Conservation (phyloP, 1,140 invertebrate species). For the Zaprionus inermis region DNA sequence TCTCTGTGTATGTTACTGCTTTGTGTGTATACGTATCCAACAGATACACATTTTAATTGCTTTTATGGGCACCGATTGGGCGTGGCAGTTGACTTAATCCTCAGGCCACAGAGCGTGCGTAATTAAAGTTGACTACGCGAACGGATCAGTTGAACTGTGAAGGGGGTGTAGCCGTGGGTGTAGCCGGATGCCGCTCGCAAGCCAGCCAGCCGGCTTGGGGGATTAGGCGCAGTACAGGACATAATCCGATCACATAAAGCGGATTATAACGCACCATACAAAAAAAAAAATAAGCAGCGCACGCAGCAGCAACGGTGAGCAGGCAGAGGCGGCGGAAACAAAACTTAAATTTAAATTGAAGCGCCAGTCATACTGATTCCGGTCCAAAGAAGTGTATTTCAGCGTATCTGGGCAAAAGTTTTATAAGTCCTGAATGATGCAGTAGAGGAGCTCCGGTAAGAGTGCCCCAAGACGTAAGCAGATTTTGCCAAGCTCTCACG, state of each 20-base stretch:
- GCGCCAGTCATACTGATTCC: slow-evolving; percentile 23
- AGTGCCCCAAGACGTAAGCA: slow-evolving; percentile 28
- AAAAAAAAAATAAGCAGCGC: slow-evolving; percentile 16
- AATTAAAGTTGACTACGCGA: slow-evolving; percentile 74
- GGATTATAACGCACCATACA: slow-evolving; percentile 75
- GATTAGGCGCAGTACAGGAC: slow-evolving; percentile 76
- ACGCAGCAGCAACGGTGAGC: slow-evolving; percentile 18
- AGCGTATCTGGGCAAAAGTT: slow-evolving; percentile 42
- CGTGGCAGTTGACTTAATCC: slow-evolving; percentile 63
- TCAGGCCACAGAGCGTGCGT: slow-evolving; percentile 56
- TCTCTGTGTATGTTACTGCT: neutral
- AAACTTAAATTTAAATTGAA: slow-evolving; percentile 70
- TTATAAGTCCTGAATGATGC: slow-evolving; percentile 59
- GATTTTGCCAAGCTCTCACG: slow-evolving; percentile 32
- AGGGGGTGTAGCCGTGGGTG: slow-evolving; percentile 23
- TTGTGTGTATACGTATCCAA: slow-evolving; percentile 34
- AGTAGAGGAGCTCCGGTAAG: slow-evolving; percentile 11
- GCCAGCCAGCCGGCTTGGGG: slow-evolving; percentile 31
- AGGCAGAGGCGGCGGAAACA: slow-evolving; percentile 16
- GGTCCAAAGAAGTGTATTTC: slow-evolving; percentile 20
- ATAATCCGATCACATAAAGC: slow-evolving; percentile 81
- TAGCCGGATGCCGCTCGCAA: slow-evolving; percentile 26
- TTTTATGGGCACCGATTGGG: slow-evolving; percentile 56
- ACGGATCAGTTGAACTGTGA: slow-evolving; percentile 62
- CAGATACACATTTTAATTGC: slow-evolving; percentile 74